phyloP scores from a whole-genome alignment of 2,888 invertebrate genomes.

The Microctonus hyperodae region DNA sequence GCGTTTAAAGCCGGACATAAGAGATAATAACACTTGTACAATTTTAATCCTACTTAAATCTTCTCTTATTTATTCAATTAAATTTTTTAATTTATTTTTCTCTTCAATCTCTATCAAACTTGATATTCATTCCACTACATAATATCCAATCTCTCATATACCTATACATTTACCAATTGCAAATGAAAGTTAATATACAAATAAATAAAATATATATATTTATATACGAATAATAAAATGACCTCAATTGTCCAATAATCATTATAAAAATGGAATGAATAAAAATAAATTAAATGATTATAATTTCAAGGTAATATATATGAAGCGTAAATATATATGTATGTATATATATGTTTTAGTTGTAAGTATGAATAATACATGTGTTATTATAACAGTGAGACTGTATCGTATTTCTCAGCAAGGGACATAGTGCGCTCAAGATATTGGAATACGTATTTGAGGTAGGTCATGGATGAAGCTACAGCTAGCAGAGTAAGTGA shows the following conservation, averaged over 20 bases:
- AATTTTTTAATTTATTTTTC: not conserved
- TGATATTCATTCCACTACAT: not conserved
- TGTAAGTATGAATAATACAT: no score
- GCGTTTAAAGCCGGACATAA: constrained; percentile 57
- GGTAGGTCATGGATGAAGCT: constrained; percentile 48
- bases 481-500: constrained; percentile 35
- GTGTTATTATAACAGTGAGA: not conserved
- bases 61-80: constrained; percentile 41
- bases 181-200: not conserved
- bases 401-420: not conserved
- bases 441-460: constrained; percentile 40
- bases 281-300: not conserved
- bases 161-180: not conserved
- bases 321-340: not conserved
- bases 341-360: no score
- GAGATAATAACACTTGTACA: constrained; percentile 51
- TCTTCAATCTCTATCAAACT: not conserved
- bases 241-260: not conserved
- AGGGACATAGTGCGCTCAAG: constrained; percentile 6
- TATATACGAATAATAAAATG: no score
- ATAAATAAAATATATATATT: no score
- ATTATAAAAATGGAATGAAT: not conserved
- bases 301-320: no score
- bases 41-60: constrained; percentile 60
- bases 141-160: not conserved